phyloP scores from a whole-genome alignment of 2,797 vertebrate species.

The Halcyon chelicuti region DNA sequence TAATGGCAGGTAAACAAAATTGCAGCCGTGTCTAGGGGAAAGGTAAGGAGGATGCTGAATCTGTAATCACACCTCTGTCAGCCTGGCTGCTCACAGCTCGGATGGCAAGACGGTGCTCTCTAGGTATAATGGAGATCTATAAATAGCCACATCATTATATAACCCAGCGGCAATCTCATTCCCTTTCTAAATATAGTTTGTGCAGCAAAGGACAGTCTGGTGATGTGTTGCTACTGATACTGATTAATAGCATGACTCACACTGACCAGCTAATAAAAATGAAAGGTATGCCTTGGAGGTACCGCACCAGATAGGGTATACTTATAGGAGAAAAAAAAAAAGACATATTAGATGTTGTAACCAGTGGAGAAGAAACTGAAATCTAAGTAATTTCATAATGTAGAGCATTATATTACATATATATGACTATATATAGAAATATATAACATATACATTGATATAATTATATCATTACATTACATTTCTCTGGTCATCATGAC shows the following conservation, averaged over 20 bases:
- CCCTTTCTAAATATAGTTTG: conserved; percentile 82
- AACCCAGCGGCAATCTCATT: conserved; percentile 79
- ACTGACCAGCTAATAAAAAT: conserved; percentile 74
- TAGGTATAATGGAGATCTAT: conserved; percentile 80
- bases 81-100: conserved; percentile 71
- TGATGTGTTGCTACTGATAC: conserved; percentile 68
- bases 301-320: neutral
- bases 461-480: neutral
- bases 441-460: neutral
- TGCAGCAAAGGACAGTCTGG: conserved; percentile 76
- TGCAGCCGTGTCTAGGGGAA: conserved; percentile 47
- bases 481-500: conserved; percentile 7
- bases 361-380: conserved; percentile 38
- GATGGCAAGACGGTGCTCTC: conserved; percentile 71
- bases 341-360: neutral
- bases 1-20: conserved; percentile 59
- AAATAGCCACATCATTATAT: conserved; percentile 81
- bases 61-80: conserved; percentile 70
- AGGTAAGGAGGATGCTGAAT: conserved; percentile 19
- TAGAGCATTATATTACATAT: neutral
- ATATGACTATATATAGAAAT: neutral
- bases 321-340: conserved; percentile 36
- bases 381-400: conserved; percentile 42
- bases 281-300: conserved; percentile 65
- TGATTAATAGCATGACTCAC: conserved; percentile 77